These are phyloP conservation scores for Axinella damicornis DNA, from an alignment of 37 sponge, comb jelly and placozoan genomes.

Conservation along the genomic window DNA sequence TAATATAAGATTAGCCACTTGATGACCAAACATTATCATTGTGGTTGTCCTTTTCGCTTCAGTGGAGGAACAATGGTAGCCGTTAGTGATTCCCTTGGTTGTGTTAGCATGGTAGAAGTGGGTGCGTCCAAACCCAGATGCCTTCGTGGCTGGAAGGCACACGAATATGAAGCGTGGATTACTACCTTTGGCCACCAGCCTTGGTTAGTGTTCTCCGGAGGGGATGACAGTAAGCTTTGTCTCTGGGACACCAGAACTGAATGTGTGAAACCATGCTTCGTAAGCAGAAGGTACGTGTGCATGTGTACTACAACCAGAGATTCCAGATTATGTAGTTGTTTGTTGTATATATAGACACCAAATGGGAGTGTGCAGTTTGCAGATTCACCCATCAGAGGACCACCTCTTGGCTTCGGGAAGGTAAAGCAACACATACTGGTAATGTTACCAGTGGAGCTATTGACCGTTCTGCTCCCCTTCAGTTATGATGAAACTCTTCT, in stretches of 20 bases:
- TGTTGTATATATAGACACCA: conserved; percentile 54
- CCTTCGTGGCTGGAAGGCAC: conserved; percentile 70
- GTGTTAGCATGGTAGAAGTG: conserved; percentile 14
- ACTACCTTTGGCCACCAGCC: conserved; percentile 45
- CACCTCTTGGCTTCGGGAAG: conserved; percentile 80
- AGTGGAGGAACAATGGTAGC: conserved; percentile 3
- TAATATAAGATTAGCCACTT: not conserved
- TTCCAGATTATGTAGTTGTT: not conserved
- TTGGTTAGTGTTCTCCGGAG: conserved; percentile 74
- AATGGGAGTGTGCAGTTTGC: conserved; percentile 92
- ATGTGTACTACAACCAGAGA: too few relatives aligned
- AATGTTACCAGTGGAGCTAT: not conserved
- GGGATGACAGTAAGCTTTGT: conserved; percentile 70
- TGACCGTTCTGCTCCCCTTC: not conserved
- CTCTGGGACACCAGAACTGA: conserved; percentile 54
- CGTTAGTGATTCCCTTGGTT: conserved; percentile 65
- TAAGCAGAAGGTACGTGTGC: conserved; percentile 27
- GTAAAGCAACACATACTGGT: not conserved
- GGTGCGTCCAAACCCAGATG: not conserved
- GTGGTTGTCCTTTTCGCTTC: not conserved
- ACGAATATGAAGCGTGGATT: conserved; percentile 90
- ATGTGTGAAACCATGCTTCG: not conserved
- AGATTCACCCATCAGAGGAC: conserved; percentile 53
- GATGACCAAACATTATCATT: not conserved
- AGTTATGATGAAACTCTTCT: conserved; percentile 87